Evolutionary conservation across 2,113 vertebrate species (phyloP), one percentile per base, ranked within the genome.

Genomic region (Aldabrachelys gigantea): DNA sequence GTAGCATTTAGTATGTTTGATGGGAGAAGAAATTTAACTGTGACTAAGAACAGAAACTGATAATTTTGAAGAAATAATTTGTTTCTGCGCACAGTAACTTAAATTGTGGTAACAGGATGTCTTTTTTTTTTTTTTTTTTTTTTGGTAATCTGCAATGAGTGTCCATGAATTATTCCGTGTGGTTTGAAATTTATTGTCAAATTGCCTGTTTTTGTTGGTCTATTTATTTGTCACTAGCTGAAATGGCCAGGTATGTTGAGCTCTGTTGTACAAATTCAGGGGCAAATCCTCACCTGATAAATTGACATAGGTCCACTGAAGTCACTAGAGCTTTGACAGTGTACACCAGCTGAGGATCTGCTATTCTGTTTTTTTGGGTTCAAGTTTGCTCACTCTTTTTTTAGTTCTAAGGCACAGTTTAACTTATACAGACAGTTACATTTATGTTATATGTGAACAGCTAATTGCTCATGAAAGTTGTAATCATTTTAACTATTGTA

Each of bases 161-260:
- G 76, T 41, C 75, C 38, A 78, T 0, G 85, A 21, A 29, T n/a
- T 79, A 80, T 92, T 75, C 84, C 92, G 87, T 38, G 29, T 91
- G 80, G 75, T 89, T 90, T 94, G n/a, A 93, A 80, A 96, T 95
- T 95, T 59, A 14, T 56, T 96, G 90, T 92, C 83, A 81, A 83
- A 89, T 85, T 82, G 96, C 96, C 75, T 95, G 85, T 92, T 88
- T 80, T 94, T 92, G 90, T 96, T 96, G 94, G n/a, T 79, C 95
- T 96, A 54, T 27, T 41, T 90, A 92, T 94, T 96, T 94, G 76
- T 94, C 94, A 19, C 29, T 25, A 91, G 92, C 94, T 95, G 94
- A 93, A 87, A 53, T 76, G 57, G 35, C 62, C 93, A 93, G 93
- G 89, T 94, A 84, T 88, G 92, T 95, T 91, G 81, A 75, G 84